Percentiles rank a stretch among this genome's conserved stretches.
These are phyloP conservation scores for Drosophila biarmipes DNA, from an alignment of 1,140 invertebrate species.

Conservation along the genomic window DNA sequence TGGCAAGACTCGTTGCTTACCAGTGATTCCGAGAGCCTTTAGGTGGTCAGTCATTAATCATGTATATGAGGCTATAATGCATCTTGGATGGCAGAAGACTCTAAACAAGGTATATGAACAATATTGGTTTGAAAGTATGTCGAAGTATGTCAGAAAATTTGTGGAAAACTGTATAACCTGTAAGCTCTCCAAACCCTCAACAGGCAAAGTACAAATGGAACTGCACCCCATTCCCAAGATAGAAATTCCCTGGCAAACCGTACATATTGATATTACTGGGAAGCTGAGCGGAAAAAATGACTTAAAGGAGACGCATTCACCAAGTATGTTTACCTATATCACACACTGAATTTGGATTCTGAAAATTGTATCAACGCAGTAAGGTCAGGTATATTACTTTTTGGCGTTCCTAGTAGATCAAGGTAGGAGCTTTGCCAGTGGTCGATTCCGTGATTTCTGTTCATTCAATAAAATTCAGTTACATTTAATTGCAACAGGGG, in stretches of 20 bases:
- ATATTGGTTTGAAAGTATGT: background rate
- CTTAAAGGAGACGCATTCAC: too few relatives aligned
- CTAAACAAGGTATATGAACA: slow-evolving; percentile 20
- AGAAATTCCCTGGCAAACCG: background rate
- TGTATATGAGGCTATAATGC: slow-evolving; percentile 21
- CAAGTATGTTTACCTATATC: background rate
- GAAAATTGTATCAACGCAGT: background rate
- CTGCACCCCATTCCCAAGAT: background rate
- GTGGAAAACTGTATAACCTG: slow-evolving; percentile 1
- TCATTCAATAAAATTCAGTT: background rate
- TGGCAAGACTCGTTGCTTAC: slow-evolving; percentile 10
- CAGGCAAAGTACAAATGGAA: background rate
- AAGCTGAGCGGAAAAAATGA: too few relatives aligned
- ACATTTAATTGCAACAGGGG: background rate
- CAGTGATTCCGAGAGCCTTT: slow-evolving; percentile 18
- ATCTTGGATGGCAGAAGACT: slow-evolving; percentile 22
- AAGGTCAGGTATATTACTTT: background rate
- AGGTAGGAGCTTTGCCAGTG: background rate
- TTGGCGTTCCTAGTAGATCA: background rate
- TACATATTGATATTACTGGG: too few relatives aligned
- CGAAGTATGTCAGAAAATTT: slow-evolving; percentile 4
- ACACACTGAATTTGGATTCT: background rate
- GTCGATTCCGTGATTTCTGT: background rate
- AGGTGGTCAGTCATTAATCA: slow-evolving; percentile 34
- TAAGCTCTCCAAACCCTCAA: background rate